Evolutionary conservation across 1,140 invertebrate species (phyloP).

Genomic region (Leptoteleia sp.): DNA sequence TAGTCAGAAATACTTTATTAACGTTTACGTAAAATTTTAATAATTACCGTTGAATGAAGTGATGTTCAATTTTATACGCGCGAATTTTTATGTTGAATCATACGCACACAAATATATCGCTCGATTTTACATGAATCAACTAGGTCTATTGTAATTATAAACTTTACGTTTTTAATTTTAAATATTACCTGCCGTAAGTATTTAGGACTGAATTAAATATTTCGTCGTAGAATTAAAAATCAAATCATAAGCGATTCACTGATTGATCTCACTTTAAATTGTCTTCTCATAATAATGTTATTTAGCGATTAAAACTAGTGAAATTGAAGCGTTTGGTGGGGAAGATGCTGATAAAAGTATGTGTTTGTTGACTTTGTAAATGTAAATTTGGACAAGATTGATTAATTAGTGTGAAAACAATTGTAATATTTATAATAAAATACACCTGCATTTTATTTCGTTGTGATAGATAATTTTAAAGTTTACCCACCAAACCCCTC

Average conservation of each 20-base stretch:
- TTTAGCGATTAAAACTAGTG: slow-evolving; percentile 28
- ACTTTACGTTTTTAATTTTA: slow-evolving; percentile 36
- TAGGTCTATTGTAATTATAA: slow-evolving; percentile 38
- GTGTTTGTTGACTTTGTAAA: no score
- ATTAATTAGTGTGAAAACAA: not conserved
- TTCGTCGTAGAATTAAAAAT: slow-evolving; percentile 44
- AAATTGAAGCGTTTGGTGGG: slow-evolving; percentile 12
- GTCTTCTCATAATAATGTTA: slow-evolving; percentile 38
- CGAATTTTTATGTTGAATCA: slow-evolving; percentile 33
- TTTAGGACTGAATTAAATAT: slow-evolving; percentile 62
- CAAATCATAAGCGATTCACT: slow-evolving; percentile 19
- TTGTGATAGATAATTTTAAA: not conserved
- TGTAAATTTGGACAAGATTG: no score
- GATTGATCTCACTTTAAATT: slow-evolving; percentile 31
- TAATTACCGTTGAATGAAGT: slow-evolving; percentile 3
- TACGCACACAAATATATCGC: not conserved
- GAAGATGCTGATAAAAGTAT: no score
- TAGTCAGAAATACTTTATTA: slow-evolving; percentile 58
- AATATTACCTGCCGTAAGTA: slow-evolving; percentile 27
- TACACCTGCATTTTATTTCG: no score
- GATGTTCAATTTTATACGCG: slow-evolving; percentile 18
- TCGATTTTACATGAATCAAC: slow-evolving; percentile 19
- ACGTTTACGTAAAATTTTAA: slow-evolving; percentile 9
- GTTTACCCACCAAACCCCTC: not conserved
- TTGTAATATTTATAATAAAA: not conserved